Base-by-base conservation (phyloP, 2,113 vertebrate genomes). In the Turdus rufiventris region DNA sequence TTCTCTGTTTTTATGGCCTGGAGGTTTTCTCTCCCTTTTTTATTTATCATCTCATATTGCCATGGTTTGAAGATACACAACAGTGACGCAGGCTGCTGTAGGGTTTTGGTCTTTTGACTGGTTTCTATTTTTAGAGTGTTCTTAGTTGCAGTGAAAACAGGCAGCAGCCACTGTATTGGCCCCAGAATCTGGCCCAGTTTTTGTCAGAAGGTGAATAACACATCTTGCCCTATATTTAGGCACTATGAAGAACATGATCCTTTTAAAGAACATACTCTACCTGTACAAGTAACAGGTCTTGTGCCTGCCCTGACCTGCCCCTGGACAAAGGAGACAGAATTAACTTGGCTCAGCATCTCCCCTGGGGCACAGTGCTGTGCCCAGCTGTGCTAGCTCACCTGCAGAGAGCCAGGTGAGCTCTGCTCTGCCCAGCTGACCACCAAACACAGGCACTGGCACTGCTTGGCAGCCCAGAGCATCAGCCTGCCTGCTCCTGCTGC, bases 41-140 rank as follows among this genome's bases (percentile, higher is more conserved):
- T 54, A 88, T 96, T 95, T 68, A 61, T 89, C 63, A 61, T 95
- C 57, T 94, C 53, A 57, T 92, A 96, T 73, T 81, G 72, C 85
- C 10, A 10, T 56, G 31, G 78, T 93, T 96, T 97, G 93, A 95
- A 96, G 88, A 88, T 40, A 77, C 2, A 93, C 42, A 85, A 95
- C 36, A 76, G 36, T 95, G 94, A 95, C 66, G 60, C 48, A 96
- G 50, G 79, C 48, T 94, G 83, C 76, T 70, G 85, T 33, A 95
- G 79, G 89, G 62, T 48, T 94, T 96, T 50, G 33, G 43, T 62
- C 91, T 50, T 93, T 94, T 92, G 84, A 82, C 86, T 92, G 53
- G 82, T 93, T 96, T 86, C 92, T 97, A 94, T 93, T 83, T 88
- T 91, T 91, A 95, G 93, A n/a, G 5, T 54, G 56, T 12, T 96